Percentiles rank a stretch among this genome's conserved stretches.
Conservation (phyloP, 2,888 invertebrate genomes). For the Laspeyria flexula region DNA sequence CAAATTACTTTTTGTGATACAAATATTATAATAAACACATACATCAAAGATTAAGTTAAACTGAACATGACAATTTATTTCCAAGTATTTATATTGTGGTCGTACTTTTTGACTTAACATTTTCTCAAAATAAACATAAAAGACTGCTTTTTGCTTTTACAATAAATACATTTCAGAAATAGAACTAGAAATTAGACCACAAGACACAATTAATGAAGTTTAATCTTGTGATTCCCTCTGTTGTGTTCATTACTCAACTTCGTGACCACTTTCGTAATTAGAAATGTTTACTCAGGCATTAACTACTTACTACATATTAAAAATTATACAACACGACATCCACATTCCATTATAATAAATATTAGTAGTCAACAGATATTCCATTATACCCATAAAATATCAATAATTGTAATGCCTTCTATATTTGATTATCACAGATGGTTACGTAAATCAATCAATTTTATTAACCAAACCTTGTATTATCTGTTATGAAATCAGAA, state of each 20-base stretch:
- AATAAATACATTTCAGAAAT: constrained; percentile 1
- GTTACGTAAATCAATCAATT: constrained; percentile 14
- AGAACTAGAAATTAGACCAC: constrained; percentile 9
- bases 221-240: constrained; percentile 10
- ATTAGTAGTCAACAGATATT: background rate
- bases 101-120: constrained; percentile 17
- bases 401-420: background rate
- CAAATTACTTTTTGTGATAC: too few species aligned
- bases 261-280: constrained; percentile 6
- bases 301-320: too few species aligned
- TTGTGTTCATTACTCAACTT: constrained; percentile 2
- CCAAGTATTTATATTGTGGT: constrained; percentile 14
- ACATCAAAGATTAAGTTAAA: constrained; percentile 6
- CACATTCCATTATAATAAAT: too few species aligned
- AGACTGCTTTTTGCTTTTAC: constrained; percentile 12
- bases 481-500: constrained; percentile 9
- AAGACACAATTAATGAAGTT: constrained; percentile 16
- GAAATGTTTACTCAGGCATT: background rate
- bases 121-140: constrained; percentile 5
- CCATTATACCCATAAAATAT: background rate
- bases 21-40: too few species aligned
- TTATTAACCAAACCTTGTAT: constrained; percentile 13
- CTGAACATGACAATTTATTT: constrained; percentile 12
- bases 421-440: constrained; percentile 13
- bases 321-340: background rate